Evolutionary conservation across 2,113 vertebrate genomes (phyloP).

Genomic region (Numida meleagris): DNA sequence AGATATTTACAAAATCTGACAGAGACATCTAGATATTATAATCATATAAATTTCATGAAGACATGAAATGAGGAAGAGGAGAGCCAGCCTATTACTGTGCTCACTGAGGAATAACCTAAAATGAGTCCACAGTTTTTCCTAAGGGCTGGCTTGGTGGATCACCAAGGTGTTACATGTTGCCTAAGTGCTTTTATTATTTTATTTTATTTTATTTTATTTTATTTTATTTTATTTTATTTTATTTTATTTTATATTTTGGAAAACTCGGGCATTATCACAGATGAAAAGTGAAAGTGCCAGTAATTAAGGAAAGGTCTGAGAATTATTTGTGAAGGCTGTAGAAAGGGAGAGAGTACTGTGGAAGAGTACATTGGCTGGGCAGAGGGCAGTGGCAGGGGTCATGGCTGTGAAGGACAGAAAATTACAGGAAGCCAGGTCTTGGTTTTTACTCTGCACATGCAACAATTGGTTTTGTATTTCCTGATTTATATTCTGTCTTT

Average conservation of each 20-base stretch:
- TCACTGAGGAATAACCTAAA: neutral
- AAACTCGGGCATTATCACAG: neutral
- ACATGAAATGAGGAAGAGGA: neutral
- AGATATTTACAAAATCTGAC: neutral
- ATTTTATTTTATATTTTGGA: neutral
- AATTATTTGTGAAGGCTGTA: neutral
- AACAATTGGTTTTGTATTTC: neutral
- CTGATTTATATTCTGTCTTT: neutral
- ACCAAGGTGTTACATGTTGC: neutral
- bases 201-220: neutral
- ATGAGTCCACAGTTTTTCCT: neutral
- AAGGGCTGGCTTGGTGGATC: neutral
- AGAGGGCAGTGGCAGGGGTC: neutral
- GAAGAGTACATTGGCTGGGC: neutral
- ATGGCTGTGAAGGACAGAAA: neutral
- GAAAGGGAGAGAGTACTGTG: neutral
- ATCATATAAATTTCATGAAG: neutral
- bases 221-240: neutral
- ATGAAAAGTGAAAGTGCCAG: neutral
- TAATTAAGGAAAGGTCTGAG: neutral
- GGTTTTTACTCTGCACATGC: neutral
- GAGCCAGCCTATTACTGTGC: neutral
- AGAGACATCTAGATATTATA: neutral
- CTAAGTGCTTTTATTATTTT: neutral
- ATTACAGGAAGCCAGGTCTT: neutral